A percentile compares a stretch with the other conserved stretches of the same genome.
phyloP scores from a whole-genome alignment of 2,888 invertebrate species.

The Masnerella sp. region DNA sequence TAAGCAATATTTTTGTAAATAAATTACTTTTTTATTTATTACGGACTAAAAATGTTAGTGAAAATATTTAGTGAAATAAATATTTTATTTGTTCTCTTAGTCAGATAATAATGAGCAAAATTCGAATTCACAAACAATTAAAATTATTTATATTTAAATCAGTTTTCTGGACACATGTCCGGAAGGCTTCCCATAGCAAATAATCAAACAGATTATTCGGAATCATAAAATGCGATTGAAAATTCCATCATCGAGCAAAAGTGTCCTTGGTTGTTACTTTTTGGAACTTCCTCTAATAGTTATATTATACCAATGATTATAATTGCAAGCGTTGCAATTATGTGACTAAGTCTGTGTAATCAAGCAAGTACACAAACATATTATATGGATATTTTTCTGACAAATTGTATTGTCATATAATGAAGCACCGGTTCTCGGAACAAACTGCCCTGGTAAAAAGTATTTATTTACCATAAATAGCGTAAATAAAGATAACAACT shows the following conservation, averaged over 20 bases:
- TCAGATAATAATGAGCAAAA: neutral
- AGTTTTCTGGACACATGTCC: neutral
- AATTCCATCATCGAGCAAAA: slow-evolving; percentile 33
- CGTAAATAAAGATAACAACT: no score
- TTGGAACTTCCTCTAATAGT: slow-evolving; percentile 58
- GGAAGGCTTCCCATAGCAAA: slow-evolving; percentile 11
- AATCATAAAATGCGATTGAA: slow-evolving; percentile 29
- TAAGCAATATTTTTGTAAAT: neutral
- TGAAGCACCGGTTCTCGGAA: slow-evolving; percentile 19
- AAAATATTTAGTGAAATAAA: no score
- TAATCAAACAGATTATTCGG: slow-evolving; percentile 17
- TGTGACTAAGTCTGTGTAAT: slow-evolving; percentile 56
- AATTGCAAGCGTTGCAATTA: slow-evolving; percentile 33
- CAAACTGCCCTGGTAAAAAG: neutral
- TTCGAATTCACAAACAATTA: no score
- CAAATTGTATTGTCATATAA: slow-evolving; percentile 52
- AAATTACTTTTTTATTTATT: no score
- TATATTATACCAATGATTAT: slow-evolving; percentile 42
- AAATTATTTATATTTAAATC: neutral
- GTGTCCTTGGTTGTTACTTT: slow-evolving; percentile 53
- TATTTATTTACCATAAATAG: no score
- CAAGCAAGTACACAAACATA: slow-evolving; percentile 49
- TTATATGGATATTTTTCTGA: slow-evolving; percentile 45
- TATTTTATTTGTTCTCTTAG: no score
- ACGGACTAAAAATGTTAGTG: no score